Evolutionary conservation across 2,888 invertebrate species (phyloP), one percentile per base, ranked within the genome.

Genomic region (Acleris emargana): DNA sequence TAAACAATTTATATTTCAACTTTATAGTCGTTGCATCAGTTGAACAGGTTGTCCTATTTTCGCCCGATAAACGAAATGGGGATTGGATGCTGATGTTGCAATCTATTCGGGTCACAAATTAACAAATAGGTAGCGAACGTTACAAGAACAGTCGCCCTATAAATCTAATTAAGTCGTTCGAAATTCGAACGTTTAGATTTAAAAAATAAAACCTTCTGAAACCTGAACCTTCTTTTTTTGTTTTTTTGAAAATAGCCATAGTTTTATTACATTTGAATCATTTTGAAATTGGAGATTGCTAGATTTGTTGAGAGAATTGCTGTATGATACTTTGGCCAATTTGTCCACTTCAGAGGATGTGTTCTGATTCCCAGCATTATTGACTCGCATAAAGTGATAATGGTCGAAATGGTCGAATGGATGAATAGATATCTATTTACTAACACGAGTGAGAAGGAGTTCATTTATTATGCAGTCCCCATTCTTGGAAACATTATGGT

Each of bases 21-120:
- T 76, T 77, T 76, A 74, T 76, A 75, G 67, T 70, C 69, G 68
- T 80, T 81, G 72, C 83, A 77, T 60, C 64, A 64, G 59, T 25
- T 25, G 25, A n/a, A 76, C 76, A 80, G 68, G 64, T 62, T 72
- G 82, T 53, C 79, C 82, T 81, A 84, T 81, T 80, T 85, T 77
- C 72, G 57, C 67, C 28, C 75, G 76, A 80, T 79, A 79, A 80
- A 78, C 51, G 20, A 67, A 74, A 70, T 62, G 72, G 71, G 72
- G 67, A 58, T 63, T 58, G 50, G 18, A 22, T 57, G 57, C 45
- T 38, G 53, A 63, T 75, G 73, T 67, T 74, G 78, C 74, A 85
- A 80, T 74, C 72, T 71, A 82, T 80, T 74, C 72, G 72, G 80
- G 81, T 80, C 82, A 82, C 81, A 78, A 79, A 78, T 79, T 75